Conservation (phyloP, 2,113 vertebrate species). For the Zootoca vivipara region DNA sequence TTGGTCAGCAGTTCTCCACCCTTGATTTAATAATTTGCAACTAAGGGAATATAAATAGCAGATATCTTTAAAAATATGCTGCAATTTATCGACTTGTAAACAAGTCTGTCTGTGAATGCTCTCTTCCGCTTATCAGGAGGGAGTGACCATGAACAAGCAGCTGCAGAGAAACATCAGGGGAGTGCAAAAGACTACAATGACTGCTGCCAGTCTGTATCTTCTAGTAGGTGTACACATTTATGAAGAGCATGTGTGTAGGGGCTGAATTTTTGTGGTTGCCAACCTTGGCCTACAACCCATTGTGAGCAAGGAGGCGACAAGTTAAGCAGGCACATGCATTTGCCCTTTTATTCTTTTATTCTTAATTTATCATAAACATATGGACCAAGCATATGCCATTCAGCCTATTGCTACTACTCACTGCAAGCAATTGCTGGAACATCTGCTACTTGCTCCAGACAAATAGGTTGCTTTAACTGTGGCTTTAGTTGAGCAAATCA, state of each 20-base stretch:
- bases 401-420: background rate
- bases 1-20: background rate
- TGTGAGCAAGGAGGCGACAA: background rate
- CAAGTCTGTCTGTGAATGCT: background rate
- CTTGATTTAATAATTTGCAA: background rate
- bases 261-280: background rate
- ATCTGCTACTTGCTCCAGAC: background rate
- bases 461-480: background rate
- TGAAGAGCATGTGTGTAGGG: background rate
- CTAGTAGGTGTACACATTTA: too few relatives aligned
- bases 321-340: background rate
- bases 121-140: background rate
- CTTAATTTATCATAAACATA: too few relatives aligned
- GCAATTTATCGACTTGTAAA: background rate
- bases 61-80: background rate
- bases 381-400: background rate
- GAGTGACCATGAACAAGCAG: background rate
- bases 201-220: background rate
- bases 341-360: too few relatives aligned
- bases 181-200: background rate
- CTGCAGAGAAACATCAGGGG: background rate
- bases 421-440: background rate
- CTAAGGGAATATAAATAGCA: background rate
- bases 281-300: background rate
- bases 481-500: constrained; percentile 1